Percentiles rank a stretch among this genome's conserved stretches.
Conservation (phyloP, 1,140 invertebrate species). For the Manduca sexta region DNA sequence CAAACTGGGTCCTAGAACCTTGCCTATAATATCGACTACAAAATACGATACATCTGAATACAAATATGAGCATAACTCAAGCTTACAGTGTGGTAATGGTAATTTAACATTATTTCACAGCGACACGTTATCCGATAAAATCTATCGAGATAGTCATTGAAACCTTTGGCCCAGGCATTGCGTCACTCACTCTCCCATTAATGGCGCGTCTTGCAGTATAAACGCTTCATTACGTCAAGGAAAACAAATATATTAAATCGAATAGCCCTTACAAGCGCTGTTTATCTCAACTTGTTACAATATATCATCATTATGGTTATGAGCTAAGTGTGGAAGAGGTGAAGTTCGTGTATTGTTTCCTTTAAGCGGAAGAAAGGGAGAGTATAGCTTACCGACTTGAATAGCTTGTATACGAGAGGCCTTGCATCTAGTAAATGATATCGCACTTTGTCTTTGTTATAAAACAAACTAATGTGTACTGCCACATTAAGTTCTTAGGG, state of each 20-base stretch:
- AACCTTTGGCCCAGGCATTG: conserved; percentile 3
- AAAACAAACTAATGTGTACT: conserved; percentile 26
- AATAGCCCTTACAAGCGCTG: conserved; percentile 36
- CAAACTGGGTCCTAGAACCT: not conserved
- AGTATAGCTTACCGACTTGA: not conserved
- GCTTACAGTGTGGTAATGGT: too few relatives aligned
- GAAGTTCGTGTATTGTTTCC: conserved; percentile 13
- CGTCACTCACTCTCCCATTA: conserved; percentile 29
- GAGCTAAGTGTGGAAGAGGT: conserved; percentile 37
- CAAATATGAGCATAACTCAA: too few relatives aligned
- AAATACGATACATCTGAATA: too few relatives aligned
- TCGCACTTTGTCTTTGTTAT: conserved; percentile 18
- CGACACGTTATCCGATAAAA: not conserved
- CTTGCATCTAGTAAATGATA: not conserved
- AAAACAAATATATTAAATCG: conserved; percentile 56
- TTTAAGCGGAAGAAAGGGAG: conserved; percentile 1
- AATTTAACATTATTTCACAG: too few relatives aligned
- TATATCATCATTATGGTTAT: conserved; percentile 41
- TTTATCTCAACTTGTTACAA: conserved; percentile 37
- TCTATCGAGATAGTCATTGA: not conserved
- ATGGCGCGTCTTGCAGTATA: conserved; percentile 26
- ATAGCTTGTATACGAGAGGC: not conserved
- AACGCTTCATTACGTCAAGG: conserved; percentile 34
- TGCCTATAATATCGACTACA: too few relatives aligned
- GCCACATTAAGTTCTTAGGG: conserved; percentile 12